Percentiles rank a stretch among this genome's conserved stretches.
These are phyloP conservation scores for Patiria pectinifera DNA, from an alignment of 53 echinoderm and acorn worm species.

Conservation along the genomic window DNA sequence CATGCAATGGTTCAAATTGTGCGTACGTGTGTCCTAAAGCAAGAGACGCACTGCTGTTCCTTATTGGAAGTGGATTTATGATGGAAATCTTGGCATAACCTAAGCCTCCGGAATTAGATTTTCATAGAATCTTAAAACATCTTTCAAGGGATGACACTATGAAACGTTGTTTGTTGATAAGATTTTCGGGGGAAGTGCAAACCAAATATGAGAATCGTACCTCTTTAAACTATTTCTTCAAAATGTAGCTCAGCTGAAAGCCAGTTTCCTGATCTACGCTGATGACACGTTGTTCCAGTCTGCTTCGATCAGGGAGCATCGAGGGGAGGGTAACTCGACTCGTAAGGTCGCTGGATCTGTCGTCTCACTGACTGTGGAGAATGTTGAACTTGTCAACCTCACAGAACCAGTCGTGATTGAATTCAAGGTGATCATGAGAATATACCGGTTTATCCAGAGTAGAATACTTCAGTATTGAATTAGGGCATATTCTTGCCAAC, in stretches of 20 bases:
- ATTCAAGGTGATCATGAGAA: constrained; percentile 37
- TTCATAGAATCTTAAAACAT: no score
- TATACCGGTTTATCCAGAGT: not conserved
- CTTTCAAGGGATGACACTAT: no score
- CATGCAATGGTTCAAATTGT: no score
- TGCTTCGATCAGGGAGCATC: not conserved
- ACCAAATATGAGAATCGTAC: no score
- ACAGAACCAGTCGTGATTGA: constrained; percentile 67
- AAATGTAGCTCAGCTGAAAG: not conserved
- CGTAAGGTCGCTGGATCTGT: constrained; percentile 57
- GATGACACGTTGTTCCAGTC: constrained; percentile 50
- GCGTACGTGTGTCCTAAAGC: no score
- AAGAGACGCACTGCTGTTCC: no score
- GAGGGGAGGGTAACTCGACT: not conserved
- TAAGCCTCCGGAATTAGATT: no score
- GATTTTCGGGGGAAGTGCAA: no score
- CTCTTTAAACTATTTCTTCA: not conserved
- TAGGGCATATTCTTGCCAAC: no score
- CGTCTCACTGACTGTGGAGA: constrained; percentile 60
- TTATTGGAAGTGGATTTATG: no score
- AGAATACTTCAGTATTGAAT: not conserved
- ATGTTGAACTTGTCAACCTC: constrained; percentile 53
- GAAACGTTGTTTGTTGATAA: not conserved
- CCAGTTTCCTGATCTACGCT: constrained; percentile 32
- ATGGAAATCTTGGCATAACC: no score